A percentile compares a stretch with the other conserved stretches of the same genome.
phyloP scores from a whole-genome alignment of 2,113 vertebrate species.

The Synodontis membranacea region DNA sequence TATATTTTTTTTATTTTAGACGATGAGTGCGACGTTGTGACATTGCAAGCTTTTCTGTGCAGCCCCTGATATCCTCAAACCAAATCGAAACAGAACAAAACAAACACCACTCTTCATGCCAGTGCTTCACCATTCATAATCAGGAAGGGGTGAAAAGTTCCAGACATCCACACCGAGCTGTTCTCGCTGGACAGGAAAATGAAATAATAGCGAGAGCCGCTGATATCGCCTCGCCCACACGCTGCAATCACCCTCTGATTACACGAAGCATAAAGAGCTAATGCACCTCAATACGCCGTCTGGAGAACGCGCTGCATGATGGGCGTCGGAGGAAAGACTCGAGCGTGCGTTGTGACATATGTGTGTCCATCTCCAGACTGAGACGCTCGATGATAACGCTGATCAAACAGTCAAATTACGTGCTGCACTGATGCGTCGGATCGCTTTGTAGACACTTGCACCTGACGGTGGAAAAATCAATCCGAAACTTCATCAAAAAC shows the following conservation, averaged over 20 bases:
- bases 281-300: not conserved
- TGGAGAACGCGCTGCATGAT: not conserved
- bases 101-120: too few species aligned
- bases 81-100: not conserved
- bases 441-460: not conserved
- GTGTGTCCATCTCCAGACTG: not conserved
- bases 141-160: not conserved
- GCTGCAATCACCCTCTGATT: slow-evolving; percentile 4
- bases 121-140: not conserved
- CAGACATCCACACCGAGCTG: not conserved
- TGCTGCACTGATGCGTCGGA: too few species aligned
- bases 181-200: not conserved
- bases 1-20: too few species aligned
- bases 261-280: slow-evolving; percentile 6
- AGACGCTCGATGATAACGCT: not conserved
- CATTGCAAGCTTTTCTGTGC: too few species aligned
- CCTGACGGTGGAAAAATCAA: not conserved
- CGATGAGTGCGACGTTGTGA: too few species aligned
- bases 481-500: not conserved
- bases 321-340: not conserved
- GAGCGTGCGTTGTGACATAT: not conserved
- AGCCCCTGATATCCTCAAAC: too few species aligned
- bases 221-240: not conserved
- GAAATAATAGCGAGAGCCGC: not conserved
- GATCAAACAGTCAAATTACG: not conserved